A percentile compares a stretch with the other conserved stretches of the same genome.
phyloP scores from a whole-genome alignment of 2,797 vertebrate genomes.

The Dermochelys coriacea region DNA sequence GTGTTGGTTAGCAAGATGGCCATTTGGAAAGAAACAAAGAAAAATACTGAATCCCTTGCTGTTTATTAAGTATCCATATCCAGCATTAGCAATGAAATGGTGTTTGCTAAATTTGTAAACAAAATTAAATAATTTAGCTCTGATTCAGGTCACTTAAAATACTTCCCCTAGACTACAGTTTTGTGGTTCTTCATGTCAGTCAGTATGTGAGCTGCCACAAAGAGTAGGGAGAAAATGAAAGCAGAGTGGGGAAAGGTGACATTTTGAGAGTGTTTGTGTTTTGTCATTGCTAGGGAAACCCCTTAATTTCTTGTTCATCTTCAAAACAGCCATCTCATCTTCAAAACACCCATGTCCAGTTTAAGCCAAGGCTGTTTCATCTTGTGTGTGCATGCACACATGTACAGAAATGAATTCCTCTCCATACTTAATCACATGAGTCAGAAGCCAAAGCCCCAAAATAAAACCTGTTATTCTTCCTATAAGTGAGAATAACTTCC shows the following conservation, averaged over 20 bases:
- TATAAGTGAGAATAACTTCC: neutral
- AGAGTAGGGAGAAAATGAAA: neutral
- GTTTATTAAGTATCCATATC: neutral
- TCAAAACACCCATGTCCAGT: neutral
- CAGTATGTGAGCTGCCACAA: too few relatives aligned
- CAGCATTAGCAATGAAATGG: neutral
- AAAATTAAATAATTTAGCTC: rapidly evolving
- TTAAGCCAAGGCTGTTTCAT: neutral
- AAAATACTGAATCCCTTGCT: neutral
- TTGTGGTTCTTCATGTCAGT: neutral
- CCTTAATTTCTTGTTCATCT: neutral
- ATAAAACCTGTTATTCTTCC: neutral
- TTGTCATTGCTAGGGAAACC: neutral
- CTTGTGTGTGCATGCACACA: neutral
- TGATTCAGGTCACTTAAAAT: neutral
- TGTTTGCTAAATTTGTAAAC: rapidly evolving
- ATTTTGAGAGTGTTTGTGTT: neutral
- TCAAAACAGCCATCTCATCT: neutral
- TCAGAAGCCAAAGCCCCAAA: neutral
- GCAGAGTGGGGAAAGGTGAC: rapidly evolving
- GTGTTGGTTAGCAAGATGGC: neutral
- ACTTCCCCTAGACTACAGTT: neutral
- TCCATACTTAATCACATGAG: neutral
- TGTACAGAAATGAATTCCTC: neutral
- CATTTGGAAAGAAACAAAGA: neutral